Base-by-base conservation (phyloP, 1,140 invertebrate species). In the Drosophila triauraria region DNA sequence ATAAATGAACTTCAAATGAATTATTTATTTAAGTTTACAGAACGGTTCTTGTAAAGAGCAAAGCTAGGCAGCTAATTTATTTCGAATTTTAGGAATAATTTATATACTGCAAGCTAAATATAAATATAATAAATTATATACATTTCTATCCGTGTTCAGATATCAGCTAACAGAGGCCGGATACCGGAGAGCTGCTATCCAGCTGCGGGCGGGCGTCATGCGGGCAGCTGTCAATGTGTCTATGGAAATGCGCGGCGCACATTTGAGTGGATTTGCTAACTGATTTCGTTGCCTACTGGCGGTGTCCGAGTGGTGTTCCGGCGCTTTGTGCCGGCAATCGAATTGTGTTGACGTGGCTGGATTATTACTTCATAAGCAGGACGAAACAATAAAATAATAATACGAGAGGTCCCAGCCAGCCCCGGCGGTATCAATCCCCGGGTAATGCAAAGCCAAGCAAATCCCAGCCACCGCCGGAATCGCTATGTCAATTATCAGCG, bases 261-360 rank as follows among this genome's bases (percentile, higher is more conserved):
- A 87, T 90, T 90, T 85, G 85, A 90, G 85, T 90, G 85, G 85
- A 90, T 90, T 90, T 90, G 71, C 82, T 90, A 90, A 90, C 85
- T 90, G 85, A 90, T 90, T 90, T 90, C 82, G 85, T 76, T 79
- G 80, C 57, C 38, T 78, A 60, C 60, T 58, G 67, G 64, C 46
- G 65, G 64, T 87, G 77, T 78, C 67, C 81, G 80, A 69, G 67
- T 80, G 68, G 43, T 67, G 54, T 65, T 53, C 60, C 69, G 57
- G 42, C 77, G 62, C 83, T 84, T 84, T 80, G 77, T 70, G 75
- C 85, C 81, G 75, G 76, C 85, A 90, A 90, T 90, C 85, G 87
- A 91, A 90, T 90, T 85, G 69, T 90, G 85, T 90, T 90, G 85
- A 90, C 85, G 86, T 82, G 78, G 85, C 85, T 90, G 84, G 85